A percentile compares a stretch with the other conserved stretches of the same genome.
These are phyloP conservation scores for Sebastes trivittatus DNA, from an alignment of 2,797 vertebrate species.

Conservation along the genomic window DNA sequence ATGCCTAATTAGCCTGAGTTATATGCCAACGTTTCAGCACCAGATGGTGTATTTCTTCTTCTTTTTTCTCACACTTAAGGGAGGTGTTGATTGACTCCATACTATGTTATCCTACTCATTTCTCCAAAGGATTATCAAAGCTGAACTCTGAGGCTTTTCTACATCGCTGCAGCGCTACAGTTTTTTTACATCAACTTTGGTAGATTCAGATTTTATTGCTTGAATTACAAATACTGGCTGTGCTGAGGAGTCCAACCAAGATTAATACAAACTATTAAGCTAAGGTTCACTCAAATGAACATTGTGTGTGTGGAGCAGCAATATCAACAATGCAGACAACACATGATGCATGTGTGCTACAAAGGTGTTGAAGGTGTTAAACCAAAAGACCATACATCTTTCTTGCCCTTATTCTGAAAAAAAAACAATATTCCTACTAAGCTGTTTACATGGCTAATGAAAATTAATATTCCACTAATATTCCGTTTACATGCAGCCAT, in stretches of 20 bases:
- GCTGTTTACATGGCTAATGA: no score
- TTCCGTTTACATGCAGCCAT: no score
- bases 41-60: conserved; percentile 53
- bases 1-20: conserved; percentile 51
- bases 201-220: background rate
- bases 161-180: no score
- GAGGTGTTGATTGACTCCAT: conserved; percentile 58
- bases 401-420: no score
- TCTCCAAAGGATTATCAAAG: background rate
- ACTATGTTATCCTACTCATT: background rate
- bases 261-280: background rate
- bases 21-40: conserved; percentile 11
- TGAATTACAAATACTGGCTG: background rate
- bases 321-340: background rate
- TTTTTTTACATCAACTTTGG: background rate
- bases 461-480: no score
- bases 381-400: no score
- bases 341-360: background rate
- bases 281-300: background rate
- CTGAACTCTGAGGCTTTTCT: background rate
- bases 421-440: no score
- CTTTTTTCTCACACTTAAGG: conserved; percentile 22
- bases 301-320: background rate
- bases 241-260: background rate
- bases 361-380: background rate